Evolutionary conservation across 2,888 invertebrate species (phyloP).

Genomic region (Eumacrocentrus americanus): DNA sequence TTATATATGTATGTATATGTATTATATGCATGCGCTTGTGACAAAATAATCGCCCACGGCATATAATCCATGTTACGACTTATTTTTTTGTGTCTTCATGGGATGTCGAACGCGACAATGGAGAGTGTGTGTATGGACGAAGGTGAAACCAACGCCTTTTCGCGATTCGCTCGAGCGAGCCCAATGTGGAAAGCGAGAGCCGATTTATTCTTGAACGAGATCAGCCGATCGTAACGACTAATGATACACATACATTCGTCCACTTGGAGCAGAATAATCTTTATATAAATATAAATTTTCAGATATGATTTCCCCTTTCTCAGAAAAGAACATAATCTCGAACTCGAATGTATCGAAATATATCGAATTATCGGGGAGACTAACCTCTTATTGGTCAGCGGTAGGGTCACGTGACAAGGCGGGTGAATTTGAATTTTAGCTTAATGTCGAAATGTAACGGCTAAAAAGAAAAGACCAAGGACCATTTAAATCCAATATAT

Average conservation of each 20-base stretch:
- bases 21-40: background rate
- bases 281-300: background rate
- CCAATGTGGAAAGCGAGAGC: constrained; percentile 38
- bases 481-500: background rate
- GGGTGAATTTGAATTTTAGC: no score
- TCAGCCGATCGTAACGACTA: constrained; percentile 12
- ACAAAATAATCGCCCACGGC: background rate
- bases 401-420: no score
- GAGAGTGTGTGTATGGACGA: constrained; percentile 18
- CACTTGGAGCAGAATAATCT: no score
- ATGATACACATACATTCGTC: background rate
- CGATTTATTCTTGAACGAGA: constrained; percentile 27
- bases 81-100: background rate
- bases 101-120: constrained; percentile 2
- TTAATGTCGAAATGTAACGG: no score
- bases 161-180: constrained; percentile 33
- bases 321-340: no score
- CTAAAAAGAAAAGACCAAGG: constrained; percentile 10
- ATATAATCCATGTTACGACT: no score
- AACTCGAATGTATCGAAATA: no score
- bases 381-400: no score
- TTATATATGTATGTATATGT: background rate
- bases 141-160: constrained; percentile 38
- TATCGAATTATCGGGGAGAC: no score
- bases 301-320: no score